Percentiles rank a stretch among this genome's conserved stretches.
phyloP scores from a whole-genome alignment of 2,113 vertebrate species.

The Rana temporaria region DNA sequence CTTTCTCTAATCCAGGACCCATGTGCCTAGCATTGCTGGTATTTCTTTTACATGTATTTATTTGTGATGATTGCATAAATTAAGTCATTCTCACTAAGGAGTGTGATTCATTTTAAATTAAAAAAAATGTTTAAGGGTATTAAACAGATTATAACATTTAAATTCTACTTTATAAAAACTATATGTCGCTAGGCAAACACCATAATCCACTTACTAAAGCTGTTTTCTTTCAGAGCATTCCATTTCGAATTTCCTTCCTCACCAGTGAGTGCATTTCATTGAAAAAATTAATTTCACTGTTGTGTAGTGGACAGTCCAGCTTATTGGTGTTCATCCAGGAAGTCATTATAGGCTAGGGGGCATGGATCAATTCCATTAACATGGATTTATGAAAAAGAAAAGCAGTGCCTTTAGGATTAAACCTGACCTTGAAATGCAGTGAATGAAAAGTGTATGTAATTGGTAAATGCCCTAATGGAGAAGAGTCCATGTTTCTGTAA shows the following conservation, averaged over 20 bases:
- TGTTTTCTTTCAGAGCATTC: constrained; percentile 28
- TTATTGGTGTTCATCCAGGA: constrained; percentile 54
- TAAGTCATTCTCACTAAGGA: no score
- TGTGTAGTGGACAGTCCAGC: constrained; percentile 46
- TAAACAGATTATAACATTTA: no score
- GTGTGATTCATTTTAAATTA: no score
- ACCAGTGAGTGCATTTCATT: constrained; percentile 34
- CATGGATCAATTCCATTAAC: constrained; percentile 50
- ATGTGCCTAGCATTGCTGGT: no score
- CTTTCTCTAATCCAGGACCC: no score
- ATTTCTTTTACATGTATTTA: no score
- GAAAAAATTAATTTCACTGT: constrained; percentile 48
- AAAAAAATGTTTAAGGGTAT: no score
- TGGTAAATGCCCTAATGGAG: background rate
- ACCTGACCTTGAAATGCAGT: constrained; percentile 53
- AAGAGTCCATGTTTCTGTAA: background rate
- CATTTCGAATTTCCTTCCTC: constrained; percentile 44
- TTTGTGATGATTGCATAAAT: no score
- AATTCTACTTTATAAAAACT: background rate
- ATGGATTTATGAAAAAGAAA: constrained; percentile 51
- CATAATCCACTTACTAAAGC: background rate
- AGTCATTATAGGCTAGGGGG: constrained; percentile 51
- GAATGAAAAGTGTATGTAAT: background rate
- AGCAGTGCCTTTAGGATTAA: constrained; percentile 41
- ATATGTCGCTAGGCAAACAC: background rate